Percentiles rank a stretch among this genome's conserved stretches.
Conservation (phyloP, 2,797 vertebrate species). For the Okamejei kenojei region DNA sequence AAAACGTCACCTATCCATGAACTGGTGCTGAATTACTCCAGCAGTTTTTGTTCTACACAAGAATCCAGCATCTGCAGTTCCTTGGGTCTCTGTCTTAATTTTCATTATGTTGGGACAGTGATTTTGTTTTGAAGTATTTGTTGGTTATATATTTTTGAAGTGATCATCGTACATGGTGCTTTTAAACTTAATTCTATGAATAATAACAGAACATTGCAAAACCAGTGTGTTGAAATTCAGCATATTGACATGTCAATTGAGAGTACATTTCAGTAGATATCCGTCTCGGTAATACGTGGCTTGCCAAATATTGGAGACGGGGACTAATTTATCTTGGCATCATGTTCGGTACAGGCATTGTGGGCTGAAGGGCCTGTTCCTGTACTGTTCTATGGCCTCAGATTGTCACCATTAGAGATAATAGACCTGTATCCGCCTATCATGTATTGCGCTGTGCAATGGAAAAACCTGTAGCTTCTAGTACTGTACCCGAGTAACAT, state of each 20-base stretch:
- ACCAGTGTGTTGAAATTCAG: neutral
- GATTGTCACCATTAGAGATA: neutral
- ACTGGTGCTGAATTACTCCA: too few species aligned
- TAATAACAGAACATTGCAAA: neutral
- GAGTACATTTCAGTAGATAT: neutral
- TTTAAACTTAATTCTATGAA: too few species aligned
- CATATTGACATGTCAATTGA: neutral
- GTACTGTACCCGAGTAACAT: neutral
- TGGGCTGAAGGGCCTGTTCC: too few species aligned
- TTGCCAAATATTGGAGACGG: too few species aligned
- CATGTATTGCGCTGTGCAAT: too few species aligned
- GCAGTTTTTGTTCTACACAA: too few species aligned
- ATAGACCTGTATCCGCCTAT: too few species aligned
- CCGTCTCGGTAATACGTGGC: neutral
- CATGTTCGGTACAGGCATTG: too few species aligned
- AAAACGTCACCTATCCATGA: too few species aligned
- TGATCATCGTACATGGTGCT: neutral
- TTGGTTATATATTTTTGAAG: neutral
- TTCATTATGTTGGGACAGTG: neutral
- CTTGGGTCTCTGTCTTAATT: neutral
- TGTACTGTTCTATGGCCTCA: neutral
- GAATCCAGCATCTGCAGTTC: too few species aligned
- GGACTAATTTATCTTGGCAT: too few species aligned
- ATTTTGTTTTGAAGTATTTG: neutral
- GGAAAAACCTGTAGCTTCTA: neutral